Conservation (phyloP, 1,140 invertebrate genomes). For the Lerema accius region DNA sequence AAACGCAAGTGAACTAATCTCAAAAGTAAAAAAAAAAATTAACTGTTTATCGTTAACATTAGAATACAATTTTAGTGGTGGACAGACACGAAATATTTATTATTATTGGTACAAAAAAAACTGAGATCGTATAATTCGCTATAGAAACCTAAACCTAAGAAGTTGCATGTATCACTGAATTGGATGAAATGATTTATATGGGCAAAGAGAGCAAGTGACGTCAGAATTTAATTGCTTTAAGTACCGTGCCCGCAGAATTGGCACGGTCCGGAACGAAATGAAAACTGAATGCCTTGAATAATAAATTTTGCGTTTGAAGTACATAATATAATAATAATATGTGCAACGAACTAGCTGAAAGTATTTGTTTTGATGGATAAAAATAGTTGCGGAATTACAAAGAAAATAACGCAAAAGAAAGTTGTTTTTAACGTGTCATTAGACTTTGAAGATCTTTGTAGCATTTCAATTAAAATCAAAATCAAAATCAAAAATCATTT, state of each 20-base stretch:
- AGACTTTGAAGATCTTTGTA: too few species aligned
- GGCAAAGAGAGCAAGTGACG: slow-evolving; percentile 2
- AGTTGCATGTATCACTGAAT: neutral
- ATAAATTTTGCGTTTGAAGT: neutral
- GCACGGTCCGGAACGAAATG: slow-evolving; percentile 16
- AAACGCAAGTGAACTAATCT: slow-evolving; percentile 16
- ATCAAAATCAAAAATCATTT: too few species aligned
- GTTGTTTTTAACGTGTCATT: too few species aligned
- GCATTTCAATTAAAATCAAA: too few species aligned
- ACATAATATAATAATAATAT: neutral
- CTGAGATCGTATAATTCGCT: too few species aligned
- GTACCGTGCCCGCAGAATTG: slow-evolving; percentile 12
- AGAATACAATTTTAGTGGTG: too few species aligned
- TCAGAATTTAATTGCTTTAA: slow-evolving; percentile 13
- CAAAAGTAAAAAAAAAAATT: too few species aligned
- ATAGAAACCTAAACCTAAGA: too few species aligned
- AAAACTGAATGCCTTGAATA: slow-evolving; percentile 11
- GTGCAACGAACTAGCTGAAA: neutral
- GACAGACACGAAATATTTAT: too few species aligned
- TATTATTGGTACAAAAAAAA: too few species aligned
- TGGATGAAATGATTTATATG: slow-evolving; percentile 5
- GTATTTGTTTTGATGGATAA: neutral
- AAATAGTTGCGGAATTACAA: neutral
- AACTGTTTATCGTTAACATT: too few species aligned
- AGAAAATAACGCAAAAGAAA: neutral